Conservation (phyloP, 2,888 invertebrate species). For the Monoplex corrugatus region DNA sequence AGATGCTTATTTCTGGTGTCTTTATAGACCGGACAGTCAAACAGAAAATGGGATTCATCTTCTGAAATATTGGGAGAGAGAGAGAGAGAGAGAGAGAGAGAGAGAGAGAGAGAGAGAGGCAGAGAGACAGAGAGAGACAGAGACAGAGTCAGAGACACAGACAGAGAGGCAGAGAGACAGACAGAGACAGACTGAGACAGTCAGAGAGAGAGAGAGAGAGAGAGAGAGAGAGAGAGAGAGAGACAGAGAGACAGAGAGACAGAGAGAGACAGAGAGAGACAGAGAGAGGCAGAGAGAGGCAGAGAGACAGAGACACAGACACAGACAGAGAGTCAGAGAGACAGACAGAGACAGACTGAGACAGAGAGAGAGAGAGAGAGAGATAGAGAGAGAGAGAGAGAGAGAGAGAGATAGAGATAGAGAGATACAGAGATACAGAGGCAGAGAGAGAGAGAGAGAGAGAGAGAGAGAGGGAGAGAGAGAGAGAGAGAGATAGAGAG, state of each 20-base stretch:
- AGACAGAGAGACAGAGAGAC: not conserved
- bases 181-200: not conserved
- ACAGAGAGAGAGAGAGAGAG: too few relatives aligned
- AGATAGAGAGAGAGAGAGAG: too few relatives aligned
- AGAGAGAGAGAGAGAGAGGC: slow-evolving; percentile 14
- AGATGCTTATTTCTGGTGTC: too few relatives aligned
- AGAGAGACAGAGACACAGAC: not conserved
- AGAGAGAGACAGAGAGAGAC: not conserved
- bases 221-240: not conserved
- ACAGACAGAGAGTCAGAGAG: not conserved
- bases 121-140: not conserved
- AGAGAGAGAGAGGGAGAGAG: not conserved
- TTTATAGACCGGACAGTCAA: too few relatives aligned
- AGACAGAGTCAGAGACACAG: not conserved
- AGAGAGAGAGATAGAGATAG: too few relatives aligned
- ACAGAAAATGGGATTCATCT: too few relatives aligned
- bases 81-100: slow-evolving; percentile 15
- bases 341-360: not conserved
- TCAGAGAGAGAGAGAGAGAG: not conserved
- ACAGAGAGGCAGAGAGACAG: not conserved
- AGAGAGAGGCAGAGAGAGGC: not conserved
- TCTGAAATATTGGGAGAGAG: too few relatives aligned
- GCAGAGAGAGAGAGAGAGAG: not conserved
- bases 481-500: too few relatives aligned
- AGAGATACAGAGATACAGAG: too few relatives aligned